Conservation (phyloP, 2,113 vertebrate species). For the Elanoides forficatus region DNA sequence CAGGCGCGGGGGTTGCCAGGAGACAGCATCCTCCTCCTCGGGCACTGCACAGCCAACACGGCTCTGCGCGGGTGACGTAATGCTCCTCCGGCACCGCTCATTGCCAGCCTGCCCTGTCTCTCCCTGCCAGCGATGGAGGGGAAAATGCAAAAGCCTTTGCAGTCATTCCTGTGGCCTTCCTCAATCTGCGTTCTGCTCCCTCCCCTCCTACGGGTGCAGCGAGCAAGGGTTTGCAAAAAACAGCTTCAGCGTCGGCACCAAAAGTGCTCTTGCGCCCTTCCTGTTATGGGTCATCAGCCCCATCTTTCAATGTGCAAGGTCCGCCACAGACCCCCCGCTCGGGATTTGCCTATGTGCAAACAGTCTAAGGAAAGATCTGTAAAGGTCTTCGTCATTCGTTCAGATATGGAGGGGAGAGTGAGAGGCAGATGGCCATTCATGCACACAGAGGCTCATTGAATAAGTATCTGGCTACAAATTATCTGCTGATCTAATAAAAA, state of each 20-base stretch:
- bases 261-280: background rate
- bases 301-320: fast-evolving
- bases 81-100: background rate
- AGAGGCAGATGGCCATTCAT: background rate
- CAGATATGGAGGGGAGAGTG: no score
- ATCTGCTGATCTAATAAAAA: slow-evolving; percentile 63
- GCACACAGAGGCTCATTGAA: background rate
- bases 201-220: background rate
- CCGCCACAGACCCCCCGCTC: fast-evolving
- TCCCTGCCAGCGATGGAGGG: background rate
- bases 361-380: background rate
- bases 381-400: background rate
- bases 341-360: fast-evolving
- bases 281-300: fast-evolving
- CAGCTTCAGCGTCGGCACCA: fast-evolving
- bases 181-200: fast-evolving
- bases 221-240: background rate
- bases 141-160: background rate
- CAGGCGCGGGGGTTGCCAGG: slow-evolving; percentile 52
- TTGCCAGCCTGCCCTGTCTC: background rate
- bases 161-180: background rate
- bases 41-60: slow-evolving; percentile 22
- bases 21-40: slow-evolving; percentile 48
- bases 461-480: slow-evolving; percentile 52
- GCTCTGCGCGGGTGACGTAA: slow-evolving; percentile 33